phyloP scores from a whole-genome alignment of 1,140 invertebrate genomes.

The Tribolium castaneum region DNA sequence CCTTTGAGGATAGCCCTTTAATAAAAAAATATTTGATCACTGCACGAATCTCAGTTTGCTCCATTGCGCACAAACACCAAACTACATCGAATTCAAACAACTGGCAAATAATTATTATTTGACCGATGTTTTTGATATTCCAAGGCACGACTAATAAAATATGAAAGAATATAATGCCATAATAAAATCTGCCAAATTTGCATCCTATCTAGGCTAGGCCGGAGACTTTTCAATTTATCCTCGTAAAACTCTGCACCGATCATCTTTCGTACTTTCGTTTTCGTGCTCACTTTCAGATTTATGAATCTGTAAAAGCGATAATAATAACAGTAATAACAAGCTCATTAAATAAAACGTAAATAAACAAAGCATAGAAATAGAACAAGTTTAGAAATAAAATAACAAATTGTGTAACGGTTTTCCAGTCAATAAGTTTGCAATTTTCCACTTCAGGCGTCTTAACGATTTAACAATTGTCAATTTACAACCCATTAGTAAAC shows the following conservation, averaged over 20 bases:
- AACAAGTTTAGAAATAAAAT: constrained; percentile 9
- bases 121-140: too few relatives aligned
- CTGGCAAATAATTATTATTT: too few relatives aligned
- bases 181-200: too few relatives aligned
- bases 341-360: constrained; percentile 1
- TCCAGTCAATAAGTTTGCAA: background rate
- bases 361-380: constrained; percentile 1
- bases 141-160: too few relatives aligned
- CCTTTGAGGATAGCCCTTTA: too few relatives aligned
- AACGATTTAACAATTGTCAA: background rate
- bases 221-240: too few relatives aligned
- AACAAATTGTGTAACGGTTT: constrained; percentile 1
- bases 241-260: background rate
- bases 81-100: too few relatives aligned
- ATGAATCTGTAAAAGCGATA: background rate
- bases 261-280: background rate
- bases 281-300: background rate
- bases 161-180: too few relatives aligned
- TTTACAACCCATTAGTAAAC: background rate
- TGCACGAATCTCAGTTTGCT: too few relatives aligned
- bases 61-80: too few relatives aligned
- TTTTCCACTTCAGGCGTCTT: background rate
- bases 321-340: background rate
- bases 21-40: too few relatives aligned
- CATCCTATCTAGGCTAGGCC: too few relatives aligned